These are phyloP conservation scores for Spisula solida DNA, from an alignment of 2,888 invertebrate genomes.

Conservation along the genomic window DNA sequence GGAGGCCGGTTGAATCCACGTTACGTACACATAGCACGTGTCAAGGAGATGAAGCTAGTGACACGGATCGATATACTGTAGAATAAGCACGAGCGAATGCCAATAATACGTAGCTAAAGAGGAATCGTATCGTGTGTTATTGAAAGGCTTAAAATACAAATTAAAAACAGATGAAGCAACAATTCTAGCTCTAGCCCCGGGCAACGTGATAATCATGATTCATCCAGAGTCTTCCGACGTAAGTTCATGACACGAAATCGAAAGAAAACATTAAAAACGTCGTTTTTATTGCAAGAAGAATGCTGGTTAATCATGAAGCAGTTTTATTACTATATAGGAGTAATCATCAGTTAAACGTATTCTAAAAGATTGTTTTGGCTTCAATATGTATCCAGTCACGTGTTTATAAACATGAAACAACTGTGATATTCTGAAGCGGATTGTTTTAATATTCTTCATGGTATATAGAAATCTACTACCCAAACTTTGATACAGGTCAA, in stretches of 20 bases:
- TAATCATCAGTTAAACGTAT: too few relatives aligned
- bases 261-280: background rate
- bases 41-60: background rate
- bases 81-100: background rate
- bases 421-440: too few relatives aligned
- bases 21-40: background rate
- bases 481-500: too few relatives aligned
- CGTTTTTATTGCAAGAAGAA: background rate
- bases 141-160: constrained; percentile 13
- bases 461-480: too few relatives aligned
- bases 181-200: background rate
- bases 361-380: too few relatives aligned
- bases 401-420: too few relatives aligned
- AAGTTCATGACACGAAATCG: constrained; percentile 8
- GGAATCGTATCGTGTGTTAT: background rate
- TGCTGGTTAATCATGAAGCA: background rate
- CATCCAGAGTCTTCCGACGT: background rate
- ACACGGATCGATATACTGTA: background rate
- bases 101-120: background rate
- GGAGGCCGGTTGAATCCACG: background rate
- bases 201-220: background rate
- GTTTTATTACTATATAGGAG: too few relatives aligned
- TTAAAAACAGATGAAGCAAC: constrained; percentile 5
- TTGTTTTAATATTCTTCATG: too few relatives aligned
- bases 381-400: too few relatives aligned